Base-by-base conservation (phyloP, 2,888 invertebrate species). In the Drosophila anomalata region DNA sequence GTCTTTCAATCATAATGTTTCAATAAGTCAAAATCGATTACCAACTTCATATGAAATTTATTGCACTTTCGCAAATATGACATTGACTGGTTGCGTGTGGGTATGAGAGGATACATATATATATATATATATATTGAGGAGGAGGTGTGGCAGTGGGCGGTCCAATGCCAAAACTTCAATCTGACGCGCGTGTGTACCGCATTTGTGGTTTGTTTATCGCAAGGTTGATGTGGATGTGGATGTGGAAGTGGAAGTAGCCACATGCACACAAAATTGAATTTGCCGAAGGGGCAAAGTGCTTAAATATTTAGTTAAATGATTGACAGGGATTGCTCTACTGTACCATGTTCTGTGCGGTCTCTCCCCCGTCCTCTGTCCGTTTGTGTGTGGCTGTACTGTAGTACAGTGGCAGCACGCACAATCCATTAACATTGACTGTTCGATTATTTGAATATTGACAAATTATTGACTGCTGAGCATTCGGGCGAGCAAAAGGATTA, bases 1-100 rank as follows among this genome's bases (percentile, higher is more conserved):
- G 90, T 90, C 90, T 90, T 89, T 89, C 90, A 90, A 89, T 89
- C 89, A 89, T 89, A 89, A 90, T 90, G 88, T 90, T 90, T 90
- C 90, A 90, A 90, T 90, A 89, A 89, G 89, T 89, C 89, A 88
- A 89, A 90, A 90, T 90, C 90, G 90, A 90, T 90, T 90, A 89
- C 80, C 85, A 88, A 87, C 88, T 88, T 90, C 89, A 89, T 90
- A 89, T 84, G 82, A 89, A 89, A 90, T 90, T 90, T 90, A 90
- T 90, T 89, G 88, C 86, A 81, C 85, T 88, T 77, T 85, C 79
- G 81, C 80, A 88, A 89, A 90, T 89, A 89, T 88, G 89, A 85
- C 90, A 89, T 90, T 87, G 87, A 87, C 79, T 77, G 70, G 59
- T 51, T 46, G 54, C 8, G 24, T 17, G 50, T 41, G 20, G 17